A percentile compares a stretch with the other conserved stretches of the same genome.
Evolutionary conservation across 1,140 invertebrate species (phyloP).

Genomic region (Drosophila yakuba): DNA sequence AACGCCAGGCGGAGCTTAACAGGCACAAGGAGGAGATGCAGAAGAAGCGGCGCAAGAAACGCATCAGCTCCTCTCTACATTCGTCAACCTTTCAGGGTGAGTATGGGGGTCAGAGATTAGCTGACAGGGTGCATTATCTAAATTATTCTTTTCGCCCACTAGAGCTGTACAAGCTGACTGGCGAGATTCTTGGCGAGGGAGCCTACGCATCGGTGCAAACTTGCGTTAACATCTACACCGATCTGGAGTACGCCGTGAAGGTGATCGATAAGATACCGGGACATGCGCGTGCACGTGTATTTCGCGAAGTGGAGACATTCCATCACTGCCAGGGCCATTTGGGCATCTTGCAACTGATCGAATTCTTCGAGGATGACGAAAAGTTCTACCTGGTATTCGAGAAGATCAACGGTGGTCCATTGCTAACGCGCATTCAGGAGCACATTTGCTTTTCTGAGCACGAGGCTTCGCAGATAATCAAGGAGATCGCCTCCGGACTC

Average conservation of each 20-base stretch:
- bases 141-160: not conserved
- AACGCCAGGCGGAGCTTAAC: conserved; percentile 86
- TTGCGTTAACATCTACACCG: conserved; percentile 95
- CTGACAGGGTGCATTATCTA: not conserved
- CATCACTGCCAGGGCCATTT: conserved; percentile 98
- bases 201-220: conserved; percentile 98
- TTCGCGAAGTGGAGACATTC: conserved; percentile 99
- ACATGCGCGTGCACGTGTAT: conserved; percentile 95
- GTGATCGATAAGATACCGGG: conserved; percentile 98
- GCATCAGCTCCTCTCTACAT: conserved; percentile 91
- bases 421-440: conserved; percentile 96
- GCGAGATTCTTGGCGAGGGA: conserved; percentile 97
- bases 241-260: conserved; percentile 98
- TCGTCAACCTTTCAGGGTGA: conserved; percentile 95
- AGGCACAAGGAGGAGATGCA: conserved; percentile 94
- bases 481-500: conserved; percentile 96
- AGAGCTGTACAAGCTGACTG: conserved; percentile 98
- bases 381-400: conserved; percentile 99
- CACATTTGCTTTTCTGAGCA: conserved; percentile 96
- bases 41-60: conserved; percentile 93
- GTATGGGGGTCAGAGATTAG: not conserved
- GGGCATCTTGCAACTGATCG: conserved; percentile 98
- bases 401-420: conserved; percentile 96
- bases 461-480: conserved; percentile 96
- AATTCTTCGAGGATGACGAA: conserved; percentile 98